Evolutionary conservation across 2,888 invertebrate genomes (phyloP).

Genomic region (Galerucella pusilla): DNA sequence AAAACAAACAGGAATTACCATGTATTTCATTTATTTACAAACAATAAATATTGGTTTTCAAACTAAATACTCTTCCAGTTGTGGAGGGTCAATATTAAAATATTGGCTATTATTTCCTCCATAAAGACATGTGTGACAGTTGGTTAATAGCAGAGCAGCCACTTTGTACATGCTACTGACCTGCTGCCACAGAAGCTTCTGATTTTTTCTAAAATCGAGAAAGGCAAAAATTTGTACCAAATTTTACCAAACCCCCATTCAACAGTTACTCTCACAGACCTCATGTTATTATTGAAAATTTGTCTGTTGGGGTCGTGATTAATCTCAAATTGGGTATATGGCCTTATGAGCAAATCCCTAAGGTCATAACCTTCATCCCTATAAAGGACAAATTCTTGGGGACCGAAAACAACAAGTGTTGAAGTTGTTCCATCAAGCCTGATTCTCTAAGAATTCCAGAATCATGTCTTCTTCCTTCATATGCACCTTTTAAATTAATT

Average conservation of each 20-base stretch:
- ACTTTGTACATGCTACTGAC: conserved; percentile 33
- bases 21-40: no score
- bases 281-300: conserved; percentile 18
- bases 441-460: conserved; percentile 46
- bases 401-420: conserved; percentile 29
- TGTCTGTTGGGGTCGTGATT: conserved; percentile 13
- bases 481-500: conserved; percentile 40
- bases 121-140: conserved; percentile 43
- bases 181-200: conserved; percentile 37
- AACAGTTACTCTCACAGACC: conserved; percentile 29
- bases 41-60: no score
- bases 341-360: conserved; percentile 38
- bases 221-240: conserved; percentile 42
- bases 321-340: conserved; percentile 32
- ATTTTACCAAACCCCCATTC: conserved; percentile 45
- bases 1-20: no score
- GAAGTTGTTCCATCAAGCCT: conserved; percentile 40
- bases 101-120: conserved; percentile 30
- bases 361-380: conserved; percentile 46
- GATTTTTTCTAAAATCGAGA: conserved; percentile 47
- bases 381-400: conserved; percentile 41
- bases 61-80: conserved; percentile 37
- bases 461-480: conserved; percentile 45
- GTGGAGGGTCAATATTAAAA: conserved; percentile 37
- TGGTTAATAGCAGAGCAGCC: conserved; percentile 37